Base-by-base conservation (phyloP, 2,113 vertebrate genomes). In the Oncorhynchus clarkii region DNA sequence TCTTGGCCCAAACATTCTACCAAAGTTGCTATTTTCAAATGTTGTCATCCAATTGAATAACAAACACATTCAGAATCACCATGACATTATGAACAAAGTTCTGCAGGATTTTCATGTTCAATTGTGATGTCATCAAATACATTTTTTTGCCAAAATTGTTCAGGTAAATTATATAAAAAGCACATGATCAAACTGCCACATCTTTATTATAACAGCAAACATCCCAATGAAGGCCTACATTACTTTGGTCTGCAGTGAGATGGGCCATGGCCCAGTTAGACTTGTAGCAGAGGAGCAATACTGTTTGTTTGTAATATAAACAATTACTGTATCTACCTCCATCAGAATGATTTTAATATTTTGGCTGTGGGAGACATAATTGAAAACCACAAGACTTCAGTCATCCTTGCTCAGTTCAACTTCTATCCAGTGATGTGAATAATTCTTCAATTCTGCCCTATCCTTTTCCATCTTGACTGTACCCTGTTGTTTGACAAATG, bases 401-500 rank as follows among this genome's bases (percentile, higher is more conserved):
- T 48, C 67, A 80, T 75, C 29, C 34, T 13, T 67, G 54, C 70
- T 27, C 12, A 20, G 1, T 70, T 48, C 73, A 74, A 11, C 78
- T 60, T 74, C 13, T 16, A 29, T 18, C 16, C 31, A 20, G 18
- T 45, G 39, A 66, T 26, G 64, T 74, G 51, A 78, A 60, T 3
- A 62, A 76, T 81, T 62, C 73, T 45, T 34, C 72, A 57, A 34
- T 72, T 31, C 39, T 26, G 59, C 73, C 75, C 74, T 66, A 5
- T 72, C 71, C 65, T 39, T 72, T 89, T 89, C 86, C 83, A 64
- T 82, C 73, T 71, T 76, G 26, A 80, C 39, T 45, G 39, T 88
- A 86, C 89, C 85, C 87, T 72, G 13, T 73, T 76, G 68, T 89
- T 51, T 88, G 82, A 87, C 85, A 81, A 87, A 89, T 82, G 31